Evolutionary conservation across 2,797 vertebrate species (phyloP).

Genomic region (Poecilia wingei): DNA sequence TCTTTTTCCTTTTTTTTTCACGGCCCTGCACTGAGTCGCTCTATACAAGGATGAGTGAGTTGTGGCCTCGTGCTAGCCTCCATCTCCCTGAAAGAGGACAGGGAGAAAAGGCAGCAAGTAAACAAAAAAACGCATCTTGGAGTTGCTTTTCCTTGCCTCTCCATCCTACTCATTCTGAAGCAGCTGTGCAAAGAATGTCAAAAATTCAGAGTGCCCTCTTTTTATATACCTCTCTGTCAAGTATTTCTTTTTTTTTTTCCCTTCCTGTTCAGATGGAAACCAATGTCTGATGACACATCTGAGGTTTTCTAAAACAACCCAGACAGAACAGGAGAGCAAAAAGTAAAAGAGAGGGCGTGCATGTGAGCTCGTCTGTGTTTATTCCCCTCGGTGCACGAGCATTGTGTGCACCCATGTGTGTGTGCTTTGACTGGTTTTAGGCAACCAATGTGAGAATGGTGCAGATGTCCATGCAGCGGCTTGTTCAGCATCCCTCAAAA

Average conservation of each 20-base stretch:
- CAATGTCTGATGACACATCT: slow-evolving; percentile 82
- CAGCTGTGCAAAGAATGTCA: slow-evolving; percentile 77
- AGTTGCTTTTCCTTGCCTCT: slow-evolving; percentile 75
- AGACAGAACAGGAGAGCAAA: slow-evolving; percentile 63
- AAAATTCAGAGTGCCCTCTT: slow-evolving; percentile 78
- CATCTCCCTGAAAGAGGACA: slow-evolving; percentile 69
- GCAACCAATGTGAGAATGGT: slow-evolving; percentile 68
- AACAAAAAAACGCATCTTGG: slow-evolving; percentile 65
- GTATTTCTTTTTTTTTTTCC: slow-evolving; percentile 76
- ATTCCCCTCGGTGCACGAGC: slow-evolving; percentile 23
- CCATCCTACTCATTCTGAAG: slow-evolving; percentile 76
- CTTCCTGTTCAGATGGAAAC: slow-evolving; percentile 79
- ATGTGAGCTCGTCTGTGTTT: slow-evolving; percentile 16
- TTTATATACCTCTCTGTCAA: slow-evolving; percentile 80
- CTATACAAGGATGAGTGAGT: slow-evolving; percentile 75
- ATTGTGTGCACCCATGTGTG: slow-evolving; percentile 27
- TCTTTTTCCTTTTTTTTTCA: slow-evolving; percentile 52
- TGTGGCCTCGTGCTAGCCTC: slow-evolving; percentile 75
- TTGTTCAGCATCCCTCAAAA: slow-evolving; percentile 70
- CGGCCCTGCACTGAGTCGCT: slow-evolving; percentile 57
- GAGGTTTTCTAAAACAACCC: slow-evolving; percentile 75
- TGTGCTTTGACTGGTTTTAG: slow-evolving; percentile 8
- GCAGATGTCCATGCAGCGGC: slow-evolving; percentile 73
- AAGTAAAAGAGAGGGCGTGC: slow-evolving; percentile 41
- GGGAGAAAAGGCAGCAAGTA: slow-evolving; percentile 74